Percentiles rank a stretch among this genome's conserved stretches.
phyloP scores from a whole-genome alignment of 2,113 vertebrate species.

The Vidua macroura region DNA sequence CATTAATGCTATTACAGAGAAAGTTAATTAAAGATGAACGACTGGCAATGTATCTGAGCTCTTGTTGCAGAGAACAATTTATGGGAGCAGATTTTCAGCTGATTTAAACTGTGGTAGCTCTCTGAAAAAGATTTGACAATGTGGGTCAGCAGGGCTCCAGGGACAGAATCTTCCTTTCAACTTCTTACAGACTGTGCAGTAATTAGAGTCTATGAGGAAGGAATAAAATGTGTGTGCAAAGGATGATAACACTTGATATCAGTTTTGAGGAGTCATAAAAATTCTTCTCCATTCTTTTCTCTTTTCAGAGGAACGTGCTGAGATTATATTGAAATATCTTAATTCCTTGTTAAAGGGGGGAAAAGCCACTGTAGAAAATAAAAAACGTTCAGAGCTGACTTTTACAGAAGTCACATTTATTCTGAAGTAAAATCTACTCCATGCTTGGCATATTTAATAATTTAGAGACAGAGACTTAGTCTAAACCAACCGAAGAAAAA shows the following conservation, averaged over 20 bases:
- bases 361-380: not conserved
- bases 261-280: not conserved
- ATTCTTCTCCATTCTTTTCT: not conserved
- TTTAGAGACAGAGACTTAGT: not conserved
- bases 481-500: not conserved
- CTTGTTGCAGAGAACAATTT: not conserved
- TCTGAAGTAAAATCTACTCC: not conserved
- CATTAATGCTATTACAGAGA: not conserved
- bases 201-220: not conserved
- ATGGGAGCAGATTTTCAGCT: not conserved
- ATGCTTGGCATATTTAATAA: not conserved
- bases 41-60: not conserved
- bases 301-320: not conserved
- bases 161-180: not conserved
- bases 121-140: not conserved
- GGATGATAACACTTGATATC: not conserved
- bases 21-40: conserved; percentile 21
- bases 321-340: not conserved
- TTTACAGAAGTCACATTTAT: not conserved
- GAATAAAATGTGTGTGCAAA: not conserved
- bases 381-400: not conserved
- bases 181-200: not conserved
- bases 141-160: conserved; percentile 18
- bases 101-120: not conserved
- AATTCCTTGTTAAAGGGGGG: not conserved